Base-by-base conservation (phyloP, 92 coral and sea anemone species). In the Zoanthus solanderi region DNA sequence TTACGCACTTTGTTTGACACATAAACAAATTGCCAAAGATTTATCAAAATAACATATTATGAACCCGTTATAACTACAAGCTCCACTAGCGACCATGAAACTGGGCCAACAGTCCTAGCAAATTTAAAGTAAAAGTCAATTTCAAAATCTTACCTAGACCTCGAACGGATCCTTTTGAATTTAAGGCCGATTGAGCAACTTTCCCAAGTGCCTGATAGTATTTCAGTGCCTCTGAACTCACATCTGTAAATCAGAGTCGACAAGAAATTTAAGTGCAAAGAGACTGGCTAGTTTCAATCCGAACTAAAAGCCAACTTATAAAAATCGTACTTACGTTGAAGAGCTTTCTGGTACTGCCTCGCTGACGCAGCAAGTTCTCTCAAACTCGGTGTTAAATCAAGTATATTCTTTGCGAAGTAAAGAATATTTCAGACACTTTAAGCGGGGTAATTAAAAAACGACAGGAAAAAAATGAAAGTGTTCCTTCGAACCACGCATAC, bases 361-460 rank as follows among this genome's bases (percentile, higher is more conserved):
- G 99, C 96, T 50, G 92, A 90, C 3, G 91, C 34, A 63, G 96
- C 88, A 9, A 97, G 94, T 63, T 97, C 99, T 63, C 95, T 93
- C 29, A 97, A 84, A 9, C 89, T 93, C 7, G 97, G 98, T 44
- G 94, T 89, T 28, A 97, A 84, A 73, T 97, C 98, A 72, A 97
- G 87, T 57, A 94, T 89, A 79, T 91, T 94, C 99, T 97, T 77
- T 63, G 84, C 50, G 66, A n/a, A 78, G 4, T 37, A 68, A 28
- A 57, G 63, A 87, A 78, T 50, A 53, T 65, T 34, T 75, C 58
- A 84, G 47, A 78, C 81, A 28, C 72, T 76, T 85, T 78, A 11
- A 13, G 67, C 13, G 52, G 61, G 44, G 60, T 10, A 75, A 78
- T 58, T 42, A 46, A 60, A 48, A 73, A 45, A 63, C 57, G 31